Evolutionary conservation across 1,140 invertebrate genomes (phyloP).

Genomic region (Atta texana): DNA sequence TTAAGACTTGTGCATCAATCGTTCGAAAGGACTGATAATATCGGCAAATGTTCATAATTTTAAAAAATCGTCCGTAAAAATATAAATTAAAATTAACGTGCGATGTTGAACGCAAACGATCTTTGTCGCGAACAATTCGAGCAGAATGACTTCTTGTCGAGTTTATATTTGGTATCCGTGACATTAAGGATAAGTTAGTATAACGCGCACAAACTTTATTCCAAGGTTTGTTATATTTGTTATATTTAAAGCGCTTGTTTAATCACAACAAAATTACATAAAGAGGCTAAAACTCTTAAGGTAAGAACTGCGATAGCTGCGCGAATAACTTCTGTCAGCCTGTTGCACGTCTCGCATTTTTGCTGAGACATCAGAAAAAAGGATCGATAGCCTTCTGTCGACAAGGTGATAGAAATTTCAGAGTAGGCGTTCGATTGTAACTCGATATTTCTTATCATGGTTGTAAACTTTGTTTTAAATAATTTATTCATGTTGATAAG

Average conservation of each 20-base stretch:
- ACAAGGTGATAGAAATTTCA: slow-evolving; percentile 62
- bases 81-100: slow-evolving; percentile 15
- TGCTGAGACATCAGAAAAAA: slow-evolving; percentile 35
- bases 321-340: slow-evolving; percentile 57
- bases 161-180: slow-evolving; percentile 36
- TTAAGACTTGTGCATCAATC: neutral
- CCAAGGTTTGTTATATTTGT: slow-evolving; percentile 45
- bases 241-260: slow-evolving; percentile 11
- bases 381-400: slow-evolving; percentile 54
- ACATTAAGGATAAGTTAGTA: slow-evolving; percentile 42
- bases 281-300: slow-evolving; percentile 54
- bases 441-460: slow-evolving; percentile 37
- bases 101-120: neutral
- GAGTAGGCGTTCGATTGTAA: slow-evolving; percentile 31
- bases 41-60: neutral
- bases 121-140: neutral
- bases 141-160: neutral
- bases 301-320: slow-evolving; percentile 59
- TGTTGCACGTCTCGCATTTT: slow-evolving; percentile 48
- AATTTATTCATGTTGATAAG: slow-evolving; percentile 40
- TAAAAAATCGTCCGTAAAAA: neutral
- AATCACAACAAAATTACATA: slow-evolving; percentile 55
- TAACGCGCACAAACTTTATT: slow-evolving; percentile 46
- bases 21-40: neutral
- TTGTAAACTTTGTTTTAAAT: slow-evolving; percentile 43